Conservation (phyloP, 2,113 vertebrate species). For the Zosterops pallidus region DNA sequence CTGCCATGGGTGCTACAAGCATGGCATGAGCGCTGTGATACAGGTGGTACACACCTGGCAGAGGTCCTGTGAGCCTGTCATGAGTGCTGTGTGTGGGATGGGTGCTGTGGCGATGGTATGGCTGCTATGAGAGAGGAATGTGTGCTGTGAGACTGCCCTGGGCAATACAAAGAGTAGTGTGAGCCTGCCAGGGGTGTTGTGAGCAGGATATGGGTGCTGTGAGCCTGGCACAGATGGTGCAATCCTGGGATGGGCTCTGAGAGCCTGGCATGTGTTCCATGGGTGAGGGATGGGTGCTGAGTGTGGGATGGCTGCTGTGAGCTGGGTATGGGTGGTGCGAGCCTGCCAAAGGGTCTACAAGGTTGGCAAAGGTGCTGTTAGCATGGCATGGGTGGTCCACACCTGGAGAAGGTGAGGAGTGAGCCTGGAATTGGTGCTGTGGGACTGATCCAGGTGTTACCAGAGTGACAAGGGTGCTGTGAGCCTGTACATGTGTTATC, state of each 20-base stretch:
- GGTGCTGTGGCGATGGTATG: background rate
- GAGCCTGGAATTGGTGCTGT: background rate
- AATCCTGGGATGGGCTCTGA: background rate
- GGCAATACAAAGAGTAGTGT: background rate
- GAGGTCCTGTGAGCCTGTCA: background rate
- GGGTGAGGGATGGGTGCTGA: background rate
- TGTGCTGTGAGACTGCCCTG: background rate
- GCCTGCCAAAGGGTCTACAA: background rate
- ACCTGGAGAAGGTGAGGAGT: too few species aligned
- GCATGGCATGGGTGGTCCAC: fast-evolving
- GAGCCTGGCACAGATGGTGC: background rate
- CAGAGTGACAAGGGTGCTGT: background rate
- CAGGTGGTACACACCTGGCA: background rate
- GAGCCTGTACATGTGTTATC: background rate
- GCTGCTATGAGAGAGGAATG: background rate
- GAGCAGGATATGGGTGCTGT: background rate
- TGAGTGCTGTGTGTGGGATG: background rate
- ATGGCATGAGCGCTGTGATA: fast-evolving
- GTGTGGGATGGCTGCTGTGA: background rate
- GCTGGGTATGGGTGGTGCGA: background rate
- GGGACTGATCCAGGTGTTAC: too few species aligned
- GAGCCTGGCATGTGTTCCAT: background rate
- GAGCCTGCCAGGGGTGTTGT: too few species aligned
- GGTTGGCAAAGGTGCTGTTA: background rate
- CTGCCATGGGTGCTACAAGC: too few species aligned